Base-by-base conservation (phyloP, 2,113 vertebrate genomes). In the Murina feae region DNA sequence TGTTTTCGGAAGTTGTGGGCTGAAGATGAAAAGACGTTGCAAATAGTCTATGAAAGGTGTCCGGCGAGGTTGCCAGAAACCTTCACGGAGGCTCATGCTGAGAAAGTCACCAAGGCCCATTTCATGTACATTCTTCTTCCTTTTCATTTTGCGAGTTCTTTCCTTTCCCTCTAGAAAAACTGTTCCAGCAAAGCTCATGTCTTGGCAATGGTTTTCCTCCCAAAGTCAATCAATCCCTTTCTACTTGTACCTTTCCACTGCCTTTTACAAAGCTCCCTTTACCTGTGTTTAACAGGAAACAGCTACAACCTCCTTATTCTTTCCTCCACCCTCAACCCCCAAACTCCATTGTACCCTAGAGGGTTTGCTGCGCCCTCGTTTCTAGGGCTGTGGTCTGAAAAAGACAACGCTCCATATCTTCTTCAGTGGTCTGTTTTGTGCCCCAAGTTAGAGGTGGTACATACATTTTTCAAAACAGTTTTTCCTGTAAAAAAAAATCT, bases 201-300 rank as follows among this genome's bases (percentile, higher is more conserved):
- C 92, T 95, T 83, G 74, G 55, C 76, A 92, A 53, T 28, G 10
- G 39, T 58, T 95, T 84, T 58, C 53, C 17, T 72, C 3, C 23
- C 9, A 18, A 68, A 66, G 0, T 8, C 6, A 75, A 92, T 42
- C 53, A 91, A 90, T 71, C 87, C 4, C 25, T 39, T 96, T 86
- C 42, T 65, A 51, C 82, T 9, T 16, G 18, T 42, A 30, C 71
- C 60, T 95, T 96, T 75, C 74, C 32, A 32, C 93, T 66, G 95
- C 86, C 89, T 82, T 93, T 23, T 17, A 28, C 83, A 93, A 47
- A 80, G 55, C 35, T 82, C 65, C 12, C 39, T 88, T 96, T 86
- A 89, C 12, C 42, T 93, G 69, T n/a, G 49, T 82, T n/a, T 76
- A 79, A 90, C 39, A 82, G 51, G 74, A 84, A 96, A 74, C 9